Evolutionary conservation across 2,888 invertebrate species (phyloP), one percentile per base, ranked within the genome.

Genomic region (Sussaba pulchella): DNA sequence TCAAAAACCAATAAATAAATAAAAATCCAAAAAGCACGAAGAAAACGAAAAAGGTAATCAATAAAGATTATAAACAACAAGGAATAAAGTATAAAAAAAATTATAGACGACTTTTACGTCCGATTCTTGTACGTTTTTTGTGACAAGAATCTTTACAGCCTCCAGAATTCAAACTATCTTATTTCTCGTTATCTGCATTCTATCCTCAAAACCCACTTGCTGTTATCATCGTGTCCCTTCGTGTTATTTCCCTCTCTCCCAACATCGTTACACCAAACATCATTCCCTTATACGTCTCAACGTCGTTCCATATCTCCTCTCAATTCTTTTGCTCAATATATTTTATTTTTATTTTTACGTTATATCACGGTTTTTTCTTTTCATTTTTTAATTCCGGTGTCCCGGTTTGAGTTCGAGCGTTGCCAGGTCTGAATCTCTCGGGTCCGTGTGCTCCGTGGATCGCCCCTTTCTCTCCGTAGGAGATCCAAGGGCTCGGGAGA

Each of bases 401-500:
- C 74, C 74, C 52, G 57, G 74, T 43, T 79, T 59, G 41, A 64
- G 73, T 64, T 21, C 43, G 74, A 14, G 19, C 76, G 63, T 79
- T 75, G 74, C 70, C 72, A 57, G 72, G 54, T 67, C 80, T 69
- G 67, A 67, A 72, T 66, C 64, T 70, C 50, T 50, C 52, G 36
- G 14, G 52, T 36, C 47, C 61, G 24, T 41, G 57, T 63, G 41
- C 12, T 61, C 54, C 54, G 45, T 26, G 0, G 19, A 5, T 12
- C 59, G 14, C 36, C 17, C 43, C 24, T 54, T 39, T 45, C 54
- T 64, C 64, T 61, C 61, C 45, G 50, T 63, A 45, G 50, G 57
- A 64, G 74, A 79, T 78, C 64, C 73, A 79, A 74, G 78, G 74
- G 74, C 78, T 81, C 64, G 71, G 67, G 26, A 76, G 80, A 81